Evolutionary conservation across 2,113 vertebrate genomes (phyloP).

Genomic region (Mellivora capensis): DNA sequence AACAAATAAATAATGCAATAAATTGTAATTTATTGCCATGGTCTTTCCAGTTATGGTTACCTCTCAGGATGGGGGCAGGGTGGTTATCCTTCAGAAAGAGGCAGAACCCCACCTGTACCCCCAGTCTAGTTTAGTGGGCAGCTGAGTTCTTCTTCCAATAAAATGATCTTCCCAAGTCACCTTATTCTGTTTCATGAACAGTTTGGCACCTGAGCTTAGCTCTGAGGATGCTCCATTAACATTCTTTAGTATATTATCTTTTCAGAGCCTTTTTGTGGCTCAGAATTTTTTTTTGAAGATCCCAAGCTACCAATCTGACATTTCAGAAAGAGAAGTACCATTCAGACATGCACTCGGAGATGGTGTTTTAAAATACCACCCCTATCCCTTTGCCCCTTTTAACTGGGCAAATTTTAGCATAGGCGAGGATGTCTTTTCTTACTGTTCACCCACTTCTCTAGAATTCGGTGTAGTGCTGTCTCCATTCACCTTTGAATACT

Average conservation of each 20-base stretch:
- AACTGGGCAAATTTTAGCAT: neutral
- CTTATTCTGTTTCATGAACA: neutral
- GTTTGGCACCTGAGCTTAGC: neutral
- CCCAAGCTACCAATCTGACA: neutral
- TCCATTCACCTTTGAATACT: neutral
- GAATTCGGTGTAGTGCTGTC: neutral
- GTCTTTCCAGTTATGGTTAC: neutral
- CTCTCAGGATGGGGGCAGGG: neutral
- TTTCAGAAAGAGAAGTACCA: neutral
- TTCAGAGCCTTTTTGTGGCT: neutral
- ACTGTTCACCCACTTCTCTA: neutral
- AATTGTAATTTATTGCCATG: neutral
- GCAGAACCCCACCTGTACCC: neutral
- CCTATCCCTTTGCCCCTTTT: neutral
- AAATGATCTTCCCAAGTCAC: neutral
- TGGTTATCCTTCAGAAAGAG: neutral
- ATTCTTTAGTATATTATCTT: neutral
- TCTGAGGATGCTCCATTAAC: neutral
- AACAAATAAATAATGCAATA: neutral
- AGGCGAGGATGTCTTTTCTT: neutral
- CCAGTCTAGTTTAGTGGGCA: neutral
- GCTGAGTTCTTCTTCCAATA: neutral
- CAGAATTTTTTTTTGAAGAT: constrained; percentile 14
- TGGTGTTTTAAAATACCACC: neutral
- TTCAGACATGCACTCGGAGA: neutral